These are phyloP conservation scores for Montipora cactus DNA, from an alignment of 64 coral and sea anemone genomes.

Conservation along the genomic window DNA sequence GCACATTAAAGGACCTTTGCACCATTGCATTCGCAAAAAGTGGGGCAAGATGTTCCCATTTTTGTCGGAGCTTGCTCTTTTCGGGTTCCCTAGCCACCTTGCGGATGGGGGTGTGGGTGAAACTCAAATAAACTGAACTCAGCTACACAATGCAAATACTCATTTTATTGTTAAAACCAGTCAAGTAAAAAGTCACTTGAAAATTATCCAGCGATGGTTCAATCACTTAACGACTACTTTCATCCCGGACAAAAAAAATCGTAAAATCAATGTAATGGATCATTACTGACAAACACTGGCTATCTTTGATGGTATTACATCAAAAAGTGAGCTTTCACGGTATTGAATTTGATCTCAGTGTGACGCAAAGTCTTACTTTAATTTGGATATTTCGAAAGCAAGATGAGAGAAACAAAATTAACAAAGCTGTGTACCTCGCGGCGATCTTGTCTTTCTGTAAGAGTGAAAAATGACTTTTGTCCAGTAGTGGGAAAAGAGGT, in stretches of 20 bases:
- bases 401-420: too few relatives aligned
- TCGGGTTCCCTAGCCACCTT: too few relatives aligned
- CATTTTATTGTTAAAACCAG: constrained; percentile 40
- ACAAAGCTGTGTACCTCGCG: background rate
- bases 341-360: too few relatives aligned
- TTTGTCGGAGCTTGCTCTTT: too few relatives aligned
- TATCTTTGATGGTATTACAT: too few relatives aligned
- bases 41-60: too few relatives aligned
- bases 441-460: background rate
- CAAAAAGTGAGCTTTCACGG: too few relatives aligned
- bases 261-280: background rate
- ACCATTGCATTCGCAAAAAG: too few relatives aligned
- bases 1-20: too few relatives aligned
- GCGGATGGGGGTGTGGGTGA: background rate
- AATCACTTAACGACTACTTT: background rate
- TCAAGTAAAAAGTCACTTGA: constrained; percentile 26
- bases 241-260: background rate
- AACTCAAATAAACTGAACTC: background rate
- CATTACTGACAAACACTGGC: background rate
- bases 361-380: too few relatives aligned
- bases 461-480: background rate
- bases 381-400: too few relatives aligned
- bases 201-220: background rate
- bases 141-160: background rate
- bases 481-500: too few relatives aligned